Evolutionary conservation across 2,888 invertebrate genomes (phyloP), one percentile per base, ranked within the genome.

Genomic region (Odiellus spinosus): DNA sequence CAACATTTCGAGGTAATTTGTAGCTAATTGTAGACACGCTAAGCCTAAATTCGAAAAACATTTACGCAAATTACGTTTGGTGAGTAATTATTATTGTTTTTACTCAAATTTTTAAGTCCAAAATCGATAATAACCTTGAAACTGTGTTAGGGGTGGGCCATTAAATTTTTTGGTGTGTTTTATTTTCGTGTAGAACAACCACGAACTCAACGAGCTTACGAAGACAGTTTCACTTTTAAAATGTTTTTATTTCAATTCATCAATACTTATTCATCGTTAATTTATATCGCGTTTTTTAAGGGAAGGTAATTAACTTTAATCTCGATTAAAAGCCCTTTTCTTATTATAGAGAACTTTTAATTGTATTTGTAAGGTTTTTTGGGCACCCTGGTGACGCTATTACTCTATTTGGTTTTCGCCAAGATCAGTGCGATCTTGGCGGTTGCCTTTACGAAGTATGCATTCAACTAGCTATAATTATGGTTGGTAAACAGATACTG

Each of bases 281-380:
- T 96, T 59, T 98, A 96, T 67, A 95, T 98, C 46, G 96, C 96
- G 0, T 96, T 96, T 67, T 91, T 96, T 65, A 95, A 95, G 76
- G 87, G 85, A 66, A 66, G 64, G 66, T 65, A 49, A 56, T 34
- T 10, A 12, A 15, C 38, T 36, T 15, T 17, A 36, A 15, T 36
- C 12, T 36, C 10, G 2, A 36, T 36, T 1, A 8, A 41, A n/a
- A 41, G 41, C 14, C 18, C 11, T 10, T 26, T 14, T 32, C 8
- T 4, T 8, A 3, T 17, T n/a, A n/a, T n/a, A n/a, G n/a, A n/a
- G n/a, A n/a, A n/a, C n/a, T n/a, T n/a, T 5, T 14, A 18, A 40
- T 18, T 2, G 12, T 17, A 11, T 19, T 43, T 32, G 14, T 38
- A 20, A 54, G 54, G 36, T 54, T 54, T 45, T 53, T 53, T 43